Conservation (phyloP, 2,113 vertebrate genomes). For the Gymnorhina tibicen region DNA sequence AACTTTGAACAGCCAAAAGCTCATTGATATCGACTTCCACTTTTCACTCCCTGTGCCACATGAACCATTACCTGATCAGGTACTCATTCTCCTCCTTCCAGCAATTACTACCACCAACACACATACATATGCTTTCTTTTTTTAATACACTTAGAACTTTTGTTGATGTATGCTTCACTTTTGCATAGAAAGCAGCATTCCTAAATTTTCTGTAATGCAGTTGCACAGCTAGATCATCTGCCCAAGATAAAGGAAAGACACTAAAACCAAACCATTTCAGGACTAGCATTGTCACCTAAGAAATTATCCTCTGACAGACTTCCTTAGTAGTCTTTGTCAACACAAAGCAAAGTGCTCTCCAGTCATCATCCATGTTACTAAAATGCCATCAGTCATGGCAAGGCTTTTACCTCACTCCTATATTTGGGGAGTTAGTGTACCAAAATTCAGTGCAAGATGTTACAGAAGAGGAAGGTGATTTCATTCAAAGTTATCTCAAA, state of each 20-base stretch:
- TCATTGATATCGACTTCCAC: neutral
- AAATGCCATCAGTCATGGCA: neutral
- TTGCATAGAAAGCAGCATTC: neutral
- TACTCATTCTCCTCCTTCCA: neutral
- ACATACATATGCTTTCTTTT: neutral
- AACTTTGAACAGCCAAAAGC: neutral
- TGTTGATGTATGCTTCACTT: neutral
- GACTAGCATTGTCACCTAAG: neutral
- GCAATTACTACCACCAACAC: neutral
- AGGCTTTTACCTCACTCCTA: neutral
- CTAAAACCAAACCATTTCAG: neutral
- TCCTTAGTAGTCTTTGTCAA: neutral
- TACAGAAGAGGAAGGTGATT: neutral
- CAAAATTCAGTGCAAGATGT: neutral
- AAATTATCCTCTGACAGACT: neutral
- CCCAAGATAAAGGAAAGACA: neutral
- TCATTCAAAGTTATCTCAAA: neutral
- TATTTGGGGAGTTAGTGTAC: neutral
- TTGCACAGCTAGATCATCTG: neutral
- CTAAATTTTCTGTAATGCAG: neutral
- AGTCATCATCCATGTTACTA: neutral
- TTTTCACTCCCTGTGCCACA: neutral
- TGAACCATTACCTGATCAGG: neutral
- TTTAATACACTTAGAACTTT: neutral
- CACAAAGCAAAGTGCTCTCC: neutral